Evolutionary conservation across 2,888 invertebrate species (phyloP), one percentile per base, ranked within the genome.

Genomic region (Arrhopalites spinosus): DNA sequence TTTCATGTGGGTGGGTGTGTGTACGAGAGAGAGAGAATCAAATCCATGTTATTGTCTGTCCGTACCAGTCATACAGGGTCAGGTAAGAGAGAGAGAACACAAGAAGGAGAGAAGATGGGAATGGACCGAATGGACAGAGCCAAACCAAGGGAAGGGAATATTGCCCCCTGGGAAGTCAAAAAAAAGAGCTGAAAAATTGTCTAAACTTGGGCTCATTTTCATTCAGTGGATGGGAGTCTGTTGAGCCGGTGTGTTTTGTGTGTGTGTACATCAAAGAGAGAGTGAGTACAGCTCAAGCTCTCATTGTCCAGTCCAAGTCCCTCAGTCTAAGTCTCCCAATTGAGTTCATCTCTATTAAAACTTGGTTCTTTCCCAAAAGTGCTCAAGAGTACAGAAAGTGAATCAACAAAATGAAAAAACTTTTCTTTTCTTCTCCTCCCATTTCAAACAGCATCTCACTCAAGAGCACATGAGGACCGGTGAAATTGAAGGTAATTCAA

Each of bases 131-230:
- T 66, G n/a, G 20, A 2, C 61, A 15, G 3, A 13, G 15, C 61
- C 27, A 15, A 27, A 25, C 3, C 61, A 3, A n/a, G 17, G 53
- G 17, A 53, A 53, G 53, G 53, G 23, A 59, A 20, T 66, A 23
- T 25, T 43, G 45, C 66, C 43, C 66, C 66, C 66, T 66, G 66
- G 66, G 66, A 66, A 45, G 63, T 63, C 8, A 30, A 63, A 30
- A 63, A 63, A 63, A 29, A 25, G 66, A 66, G 66, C 66, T 66
- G 66, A 30, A 45, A 66, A 66, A 66, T 66, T 66, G 66, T 45
- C 43, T 45, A 66, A 66, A 45, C 1, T 66, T 66, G 66, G 66
- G 27, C 63, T 56, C 20, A 53, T 68, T 50, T 50, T 47, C 50
- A 27, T 56, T 27, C 53, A 53, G 56, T 69, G n/a, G 30, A 56